Percentiles rank a stretch among this genome's conserved stretches.
Conservation (phyloP, 2,797 vertebrate species). For the Stomatorhinus walkeri region DNA sequence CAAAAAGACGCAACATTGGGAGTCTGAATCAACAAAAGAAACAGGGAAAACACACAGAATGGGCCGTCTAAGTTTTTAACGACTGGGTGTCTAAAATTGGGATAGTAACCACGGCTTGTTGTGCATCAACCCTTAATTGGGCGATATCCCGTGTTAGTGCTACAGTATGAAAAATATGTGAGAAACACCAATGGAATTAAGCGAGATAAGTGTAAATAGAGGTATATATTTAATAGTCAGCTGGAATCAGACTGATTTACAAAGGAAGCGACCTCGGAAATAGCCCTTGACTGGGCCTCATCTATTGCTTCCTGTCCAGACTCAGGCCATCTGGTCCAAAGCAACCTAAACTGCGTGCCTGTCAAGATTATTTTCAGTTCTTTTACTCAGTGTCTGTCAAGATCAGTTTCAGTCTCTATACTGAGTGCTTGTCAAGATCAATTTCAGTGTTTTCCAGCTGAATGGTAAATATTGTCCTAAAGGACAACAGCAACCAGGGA, state of each 20-base stretch:
- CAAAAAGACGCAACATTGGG: background rate
- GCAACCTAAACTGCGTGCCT: background rate
- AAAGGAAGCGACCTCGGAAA: constrained; percentile 7
- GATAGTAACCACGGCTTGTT: background rate
- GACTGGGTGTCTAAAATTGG: background rate
- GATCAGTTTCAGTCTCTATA: constrained; percentile 34
- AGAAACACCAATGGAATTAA: background rate
- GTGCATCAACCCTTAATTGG: background rate
- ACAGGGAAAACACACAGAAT: background rate
- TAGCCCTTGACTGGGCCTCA: background rate
- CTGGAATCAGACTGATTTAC: background rate
- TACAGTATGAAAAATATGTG: background rate
- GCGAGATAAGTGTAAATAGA: background rate
- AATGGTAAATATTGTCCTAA: constrained; percentile 48
- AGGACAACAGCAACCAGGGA: background rate
- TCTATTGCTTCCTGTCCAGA: constrained; percentile 1
- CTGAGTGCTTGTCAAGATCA: constrained; percentile 53
- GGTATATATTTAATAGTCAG: background rate
- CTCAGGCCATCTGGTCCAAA: background rate
- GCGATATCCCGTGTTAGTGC: background rate
- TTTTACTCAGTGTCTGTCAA: constrained; percentile 6
- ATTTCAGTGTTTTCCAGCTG: constrained; percentile 49
- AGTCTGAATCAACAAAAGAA: background rate
- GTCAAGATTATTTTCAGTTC: constrained; percentile 7
- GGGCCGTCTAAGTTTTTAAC: background rate